Conservation (phyloP, 2,797 vertebrate species). For the Delichon dasypus region DNA sequence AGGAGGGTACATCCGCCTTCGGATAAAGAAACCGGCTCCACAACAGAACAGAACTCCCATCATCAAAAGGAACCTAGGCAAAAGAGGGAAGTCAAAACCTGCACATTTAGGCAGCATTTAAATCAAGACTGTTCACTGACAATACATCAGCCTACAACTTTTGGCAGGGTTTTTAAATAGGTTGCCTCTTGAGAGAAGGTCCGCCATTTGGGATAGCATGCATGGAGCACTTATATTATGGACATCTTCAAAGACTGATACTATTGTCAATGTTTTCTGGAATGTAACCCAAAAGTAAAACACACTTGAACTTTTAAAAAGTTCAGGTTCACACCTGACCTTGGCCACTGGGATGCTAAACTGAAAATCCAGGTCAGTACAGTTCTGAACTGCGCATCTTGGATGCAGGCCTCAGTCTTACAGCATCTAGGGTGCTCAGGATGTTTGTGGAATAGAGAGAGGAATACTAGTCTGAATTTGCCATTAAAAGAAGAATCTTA, state of each 20-base stretch:
- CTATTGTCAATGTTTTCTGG: neutral
- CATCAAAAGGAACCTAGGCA: constrained; percentile 92
- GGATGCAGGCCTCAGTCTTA: neutral
- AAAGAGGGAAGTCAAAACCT: constrained; percentile 4
- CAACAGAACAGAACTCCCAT: constrained; percentile 97
- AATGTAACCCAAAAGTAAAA: neutral
- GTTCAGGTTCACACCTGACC: neutral
- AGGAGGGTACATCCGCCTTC: constrained; percentile 91
- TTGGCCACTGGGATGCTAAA: neutral
- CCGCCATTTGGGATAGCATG: neutral
- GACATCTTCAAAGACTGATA: neutral
- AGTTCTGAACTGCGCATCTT: neutral
- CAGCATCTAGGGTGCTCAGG: neutral
- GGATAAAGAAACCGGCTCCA: constrained; percentile 92
- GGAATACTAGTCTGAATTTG: neutral
- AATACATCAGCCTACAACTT: neutral
- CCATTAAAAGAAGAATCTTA: neutral
- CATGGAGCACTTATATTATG: neutral
- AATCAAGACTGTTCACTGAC: neutral
- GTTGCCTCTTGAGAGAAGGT: neutral
- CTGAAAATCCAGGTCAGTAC: neutral
- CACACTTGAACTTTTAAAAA: neutral
- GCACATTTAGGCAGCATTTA: neutral
- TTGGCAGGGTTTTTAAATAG: neutral
- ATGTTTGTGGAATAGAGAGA: neutral